Evolutionary conservation across 2,888 invertebrate species (phyloP), one percentile per base, ranked within the genome.

Genomic region (Cheilosia urbana): DNA sequence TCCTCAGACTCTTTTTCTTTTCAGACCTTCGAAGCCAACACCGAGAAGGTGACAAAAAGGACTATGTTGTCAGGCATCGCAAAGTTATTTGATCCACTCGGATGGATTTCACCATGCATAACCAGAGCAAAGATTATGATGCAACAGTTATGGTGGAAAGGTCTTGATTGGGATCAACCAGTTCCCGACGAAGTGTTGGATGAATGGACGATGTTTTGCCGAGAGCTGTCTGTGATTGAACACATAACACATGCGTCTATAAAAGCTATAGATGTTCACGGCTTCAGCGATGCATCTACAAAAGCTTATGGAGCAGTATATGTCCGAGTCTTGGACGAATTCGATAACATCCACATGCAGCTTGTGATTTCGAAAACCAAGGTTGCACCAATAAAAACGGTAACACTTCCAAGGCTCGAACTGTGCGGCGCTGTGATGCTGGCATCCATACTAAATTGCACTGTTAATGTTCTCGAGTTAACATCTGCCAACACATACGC

Each of bases 351-450:
- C 19, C 24, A 27, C 30, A 27, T 24, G 27, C 30, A 53, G 2
- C 7, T 27, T 5, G 27, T 53, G 6, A 5, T 53, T 53, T 21
- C 11, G 19, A 51, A 51, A 27, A 30, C 15, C 15, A 24, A 15
- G 9, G n/a, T 55, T 57, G 57, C 17, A n/a, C 30, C 55, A 27
- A 27, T 55, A 7, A 5, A n/a, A n/a, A 55, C 15, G 6, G 30
- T 55, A 13, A 55, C 27, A n/a, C 55, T 17, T 34, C 49, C 49
- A 21, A 57, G 57, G 37, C 63, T 89, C 2, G 88, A 89, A 34
- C 72, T 89, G 21, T n/a, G n/a, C n/a, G n/a, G n/a, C n/a, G n/a
- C n/a, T n/a, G n/a, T n/a, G n/a, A n/a, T n/a, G n/a, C n/a, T n/a
- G n/a, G n/a, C n/a, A n/a, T n/a, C n/a, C n/a, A n/a, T n/a, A n/a